phyloP scores from a whole-genome alignment of 53 echinoderm and acorn worm species.

The Echinometra lucunter region DNA sequence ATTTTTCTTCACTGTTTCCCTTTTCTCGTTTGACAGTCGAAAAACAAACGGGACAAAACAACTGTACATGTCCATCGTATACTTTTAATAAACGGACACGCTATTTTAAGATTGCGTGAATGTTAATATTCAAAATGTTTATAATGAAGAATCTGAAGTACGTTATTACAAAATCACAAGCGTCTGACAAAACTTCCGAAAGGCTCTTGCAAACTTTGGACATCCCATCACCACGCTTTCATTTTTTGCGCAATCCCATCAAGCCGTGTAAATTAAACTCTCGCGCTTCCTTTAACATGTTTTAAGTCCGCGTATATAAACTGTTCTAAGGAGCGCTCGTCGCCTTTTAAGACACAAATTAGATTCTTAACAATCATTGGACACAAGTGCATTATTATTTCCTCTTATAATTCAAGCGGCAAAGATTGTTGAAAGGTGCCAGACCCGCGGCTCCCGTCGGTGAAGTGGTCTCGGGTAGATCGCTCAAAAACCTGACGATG shows the following conservation, averaged over 20 bases:
- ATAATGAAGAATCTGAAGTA: background rate
- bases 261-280: background rate
- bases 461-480: background rate
- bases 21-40: too few species aligned
- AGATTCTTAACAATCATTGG: conserved; percentile 44
- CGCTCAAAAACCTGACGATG: background rate
- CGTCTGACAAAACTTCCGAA: background rate
- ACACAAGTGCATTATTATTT: conserved; percentile 54
- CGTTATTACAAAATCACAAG: background rate
- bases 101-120: background rate
- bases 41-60: background rate
- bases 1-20: too few species aligned
- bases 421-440: conserved; percentile 24
- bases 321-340: background rate
- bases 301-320: background rate
- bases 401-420: conserved; percentile 47
- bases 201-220: background rate
- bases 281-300: background rate
- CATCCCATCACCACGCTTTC: background rate
- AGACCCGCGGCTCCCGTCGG: background rate
- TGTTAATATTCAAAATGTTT: background rate
- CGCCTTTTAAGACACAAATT: conserved; percentile 49
- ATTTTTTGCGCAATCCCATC: background rate
- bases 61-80: background rate
- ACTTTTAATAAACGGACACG: background rate